These are phyloP conservation scores for Podotricha telesiphe DNA, from an alignment of 2,888 invertebrate genomes.

Conservation along the genomic window DNA sequence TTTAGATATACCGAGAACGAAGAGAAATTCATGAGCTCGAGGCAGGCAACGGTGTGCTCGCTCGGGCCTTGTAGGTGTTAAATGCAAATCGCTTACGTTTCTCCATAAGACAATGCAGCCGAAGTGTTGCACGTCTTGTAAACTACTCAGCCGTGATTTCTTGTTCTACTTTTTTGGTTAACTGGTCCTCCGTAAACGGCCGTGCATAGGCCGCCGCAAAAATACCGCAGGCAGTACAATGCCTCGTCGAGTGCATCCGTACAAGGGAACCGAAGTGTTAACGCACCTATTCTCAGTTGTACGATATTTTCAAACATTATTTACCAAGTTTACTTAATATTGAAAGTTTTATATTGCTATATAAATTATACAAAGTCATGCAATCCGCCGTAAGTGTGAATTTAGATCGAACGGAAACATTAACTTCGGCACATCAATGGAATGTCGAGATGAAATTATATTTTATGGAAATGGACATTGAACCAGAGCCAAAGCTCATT, in stretches of 20 bases:
- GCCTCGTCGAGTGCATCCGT: constrained; percentile 69
- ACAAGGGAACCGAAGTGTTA: constrained; percentile 70
- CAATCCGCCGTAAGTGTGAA: constrained; percentile 55
- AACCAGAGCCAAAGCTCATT: constrained; percentile 72
- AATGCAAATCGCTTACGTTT: constrained; percentile 77
- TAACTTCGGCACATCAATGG: constrained; percentile 65
- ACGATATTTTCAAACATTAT: constrained; percentile 56
- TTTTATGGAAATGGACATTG: constrained; percentile 79
- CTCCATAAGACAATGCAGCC: constrained; percentile 76
- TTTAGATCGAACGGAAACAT: constrained; percentile 58
- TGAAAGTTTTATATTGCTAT: constrained; percentile 50
- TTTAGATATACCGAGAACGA: background rate
- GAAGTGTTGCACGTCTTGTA: constrained; percentile 78
- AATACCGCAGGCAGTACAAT: constrained; percentile 75
- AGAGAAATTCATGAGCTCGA: constrained; percentile 61
- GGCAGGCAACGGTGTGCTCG: constrained; percentile 49
- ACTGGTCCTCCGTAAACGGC: constrained; percentile 77
- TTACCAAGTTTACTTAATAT: constrained; percentile 53
- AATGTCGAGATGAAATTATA: constrained; percentile 67
- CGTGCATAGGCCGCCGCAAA: constrained; percentile 74
- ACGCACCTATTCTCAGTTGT: constrained; percentile 63
- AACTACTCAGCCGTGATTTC: constrained; percentile 75
- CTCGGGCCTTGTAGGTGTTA: constrained; percentile 65
- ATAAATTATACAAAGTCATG: constrained; percentile 54
- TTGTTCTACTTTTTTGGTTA: constrained; percentile 83